phyloP scores from a whole-genome alignment of 2,113 vertebrate species.

The Manacus vitellinus region DNA sequence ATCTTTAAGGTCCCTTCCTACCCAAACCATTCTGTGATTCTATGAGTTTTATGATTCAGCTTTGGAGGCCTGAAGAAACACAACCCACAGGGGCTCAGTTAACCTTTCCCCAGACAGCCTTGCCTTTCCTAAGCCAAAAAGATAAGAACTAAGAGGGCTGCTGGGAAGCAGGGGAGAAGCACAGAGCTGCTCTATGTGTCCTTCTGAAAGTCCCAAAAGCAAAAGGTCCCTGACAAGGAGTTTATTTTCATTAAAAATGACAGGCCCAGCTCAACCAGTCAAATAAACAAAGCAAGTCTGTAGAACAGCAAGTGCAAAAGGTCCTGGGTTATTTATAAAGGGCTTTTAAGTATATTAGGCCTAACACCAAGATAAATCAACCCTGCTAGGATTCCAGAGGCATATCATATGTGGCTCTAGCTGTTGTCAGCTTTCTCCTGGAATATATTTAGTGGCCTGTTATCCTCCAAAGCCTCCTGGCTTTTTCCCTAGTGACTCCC shows the following conservation, averaged over 20 bases:
- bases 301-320: slow-evolving; percentile 63
- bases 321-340: slow-evolving; percentile 70
- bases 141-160: not conserved
- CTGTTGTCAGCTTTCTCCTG: slow-evolving; percentile 53
- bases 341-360: slow-evolving; percentile 58
- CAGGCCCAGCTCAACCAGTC: slow-evolving; percentile 41
- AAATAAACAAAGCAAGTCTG: slow-evolving; percentile 62
- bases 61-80: not conserved
- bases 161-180: slow-evolving; percentile 8
- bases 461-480: not conserved
- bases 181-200: not conserved
- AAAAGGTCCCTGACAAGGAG: slow-evolving; percentile 46
- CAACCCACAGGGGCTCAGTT: not conserved
- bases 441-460: slow-evolving; percentile 9
- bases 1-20: not conserved
- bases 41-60: not conserved
- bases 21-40: not conserved
- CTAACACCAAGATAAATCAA: slow-evolving; percentile 70
- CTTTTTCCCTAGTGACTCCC: not conserved
- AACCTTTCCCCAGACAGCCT: not conserved
- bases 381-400: slow-evolving; percentile 42
- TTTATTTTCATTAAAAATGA: slow-evolving; percentile 67
- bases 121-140: not conserved
- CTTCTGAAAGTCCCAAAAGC: slow-evolving; percentile 30
- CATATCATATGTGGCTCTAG: slow-evolving; percentile 24